Evolutionary conservation across 2,888 invertebrate species (phyloP).

Genomic region (Cataglyphis altisquamis): DNA sequence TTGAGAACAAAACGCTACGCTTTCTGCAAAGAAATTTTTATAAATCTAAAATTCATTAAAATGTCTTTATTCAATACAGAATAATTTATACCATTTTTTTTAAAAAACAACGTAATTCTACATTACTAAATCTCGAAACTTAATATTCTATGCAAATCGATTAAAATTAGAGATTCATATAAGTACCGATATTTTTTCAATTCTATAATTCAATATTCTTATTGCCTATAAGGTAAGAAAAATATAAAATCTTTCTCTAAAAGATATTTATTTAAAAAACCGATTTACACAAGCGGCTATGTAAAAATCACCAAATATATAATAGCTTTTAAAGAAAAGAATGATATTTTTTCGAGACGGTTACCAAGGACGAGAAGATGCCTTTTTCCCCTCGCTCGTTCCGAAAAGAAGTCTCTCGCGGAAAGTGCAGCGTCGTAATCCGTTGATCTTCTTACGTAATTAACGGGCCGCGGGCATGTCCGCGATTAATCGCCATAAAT

Average conservation of each 20-base stretch:
- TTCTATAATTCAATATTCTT: neutral
- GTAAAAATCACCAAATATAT: neutral
- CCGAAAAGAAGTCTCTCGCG: slow-evolving; percentile 35
- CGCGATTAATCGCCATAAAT: slow-evolving; percentile 72
- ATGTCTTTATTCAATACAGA: neutral
- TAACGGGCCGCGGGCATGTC: slow-evolving; percentile 63
- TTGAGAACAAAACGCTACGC: neutral
- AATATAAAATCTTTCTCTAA: neutral
- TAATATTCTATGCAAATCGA: neutral
- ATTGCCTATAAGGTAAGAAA: neutral
- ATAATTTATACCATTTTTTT: neutral
- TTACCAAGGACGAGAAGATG: neutral
- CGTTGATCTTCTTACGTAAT: slow-evolving; percentile 79
- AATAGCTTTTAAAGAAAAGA: neutral
- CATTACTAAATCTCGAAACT: neutral
- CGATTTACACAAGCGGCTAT: neutral
- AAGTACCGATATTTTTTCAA: neutral
- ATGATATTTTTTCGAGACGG: neutral
- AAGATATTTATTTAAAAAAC: neutral
- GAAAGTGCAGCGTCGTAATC: slow-evolving; percentile 68
- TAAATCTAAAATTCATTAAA: slow-evolving; percentile 1
- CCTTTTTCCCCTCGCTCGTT: neutral
- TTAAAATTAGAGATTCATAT: neutral
- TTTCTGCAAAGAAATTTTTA: neutral
- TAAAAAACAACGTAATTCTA: neutral